Evolutionary conservation across 2,113 vertebrate genomes (phyloP).

Genomic region (Thermophis baileyi): DNA sequence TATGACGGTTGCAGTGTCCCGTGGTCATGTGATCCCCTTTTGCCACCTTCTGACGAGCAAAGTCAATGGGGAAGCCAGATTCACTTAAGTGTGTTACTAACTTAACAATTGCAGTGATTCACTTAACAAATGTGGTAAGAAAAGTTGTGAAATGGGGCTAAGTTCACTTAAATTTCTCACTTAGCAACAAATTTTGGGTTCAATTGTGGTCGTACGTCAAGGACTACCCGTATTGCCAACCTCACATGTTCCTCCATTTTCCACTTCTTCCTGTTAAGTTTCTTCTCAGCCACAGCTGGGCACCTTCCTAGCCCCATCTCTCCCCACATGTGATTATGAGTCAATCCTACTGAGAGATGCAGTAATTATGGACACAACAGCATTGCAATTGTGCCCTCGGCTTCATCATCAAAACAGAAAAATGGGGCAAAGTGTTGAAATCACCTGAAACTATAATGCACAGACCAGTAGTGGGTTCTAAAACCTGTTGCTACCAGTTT

Average conservation of each 20-base stretch:
- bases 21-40: background rate
- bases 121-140: background rate
- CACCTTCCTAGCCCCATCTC: background rate
- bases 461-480: too few species aligned
- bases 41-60: background rate
- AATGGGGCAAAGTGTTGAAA: background rate
- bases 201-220: background rate
- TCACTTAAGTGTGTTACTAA: background rate
- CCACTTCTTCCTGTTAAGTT: background rate
- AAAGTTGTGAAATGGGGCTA: background rate
- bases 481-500: too few species aligned
- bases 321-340: background rate
- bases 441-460: background rate
- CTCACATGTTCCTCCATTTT: background rate
- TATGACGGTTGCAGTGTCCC: background rate
- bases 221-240: background rate
- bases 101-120: background rate
- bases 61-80: background rate
- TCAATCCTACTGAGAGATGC: background rate
- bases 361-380: background rate
- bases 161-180: background rate
- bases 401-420: background rate
- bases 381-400: background rate
- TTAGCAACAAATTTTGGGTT: background rate
- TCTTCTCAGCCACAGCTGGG: background rate